Conservation (phyloP, 2,888 invertebrate species). For the Nomada fucata region DNA sequence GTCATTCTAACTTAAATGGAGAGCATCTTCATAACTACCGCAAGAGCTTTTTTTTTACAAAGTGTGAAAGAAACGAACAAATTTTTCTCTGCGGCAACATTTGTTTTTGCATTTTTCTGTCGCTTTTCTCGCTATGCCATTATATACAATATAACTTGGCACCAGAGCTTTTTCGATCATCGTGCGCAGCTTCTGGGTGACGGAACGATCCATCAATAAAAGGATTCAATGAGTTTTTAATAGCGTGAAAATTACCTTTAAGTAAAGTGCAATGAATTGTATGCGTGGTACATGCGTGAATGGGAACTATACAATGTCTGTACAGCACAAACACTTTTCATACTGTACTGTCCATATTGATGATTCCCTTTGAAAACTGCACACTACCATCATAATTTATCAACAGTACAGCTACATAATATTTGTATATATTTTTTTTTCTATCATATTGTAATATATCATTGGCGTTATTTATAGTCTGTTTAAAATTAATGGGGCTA, state of each 20-base stretch:
- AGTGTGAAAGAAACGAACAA: conserved; percentile 3
- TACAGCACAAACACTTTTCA: conserved; percentile 28
- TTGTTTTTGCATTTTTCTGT: conserved; percentile 58
- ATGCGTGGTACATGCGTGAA: conserved; percentile 62
- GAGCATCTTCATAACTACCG: conserved; percentile 45
- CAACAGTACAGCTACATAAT: conserved; percentile 13
- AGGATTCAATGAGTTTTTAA: conserved; percentile 31
- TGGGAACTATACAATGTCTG: conserved; percentile 29
- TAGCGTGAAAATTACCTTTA: conserved; percentile 32
- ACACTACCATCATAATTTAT: conserved; percentile 23
- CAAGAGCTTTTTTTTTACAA: conserved; percentile 28
- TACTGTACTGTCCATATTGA: conserved; percentile 1
- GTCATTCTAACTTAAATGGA: conserved; percentile 21
- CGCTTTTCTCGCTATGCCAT: conserved; percentile 61
- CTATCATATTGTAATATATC: conserved; percentile 4
- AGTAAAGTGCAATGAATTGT: conserved; percentile 65
- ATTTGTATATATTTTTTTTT: conserved; percentile 22
- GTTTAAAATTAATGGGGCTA: conserved; percentile 6
- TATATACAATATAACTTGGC: conserved; percentile 38
- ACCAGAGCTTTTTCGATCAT: conserved; percentile 50
- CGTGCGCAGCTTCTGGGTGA: conserved; percentile 56
- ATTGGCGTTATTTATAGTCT: conserved; percentile 1
- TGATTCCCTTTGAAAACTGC: conserved; percentile 20
- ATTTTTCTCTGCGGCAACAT: conserved; percentile 34
- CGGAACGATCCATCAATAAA: conserved; percentile 46